Percentiles rank a stretch among this genome's conserved stretches.
Evolutionary conservation across 2,113 vertebrate genomes (phyloP).

Genomic region (Nothocercus julius): DNA sequence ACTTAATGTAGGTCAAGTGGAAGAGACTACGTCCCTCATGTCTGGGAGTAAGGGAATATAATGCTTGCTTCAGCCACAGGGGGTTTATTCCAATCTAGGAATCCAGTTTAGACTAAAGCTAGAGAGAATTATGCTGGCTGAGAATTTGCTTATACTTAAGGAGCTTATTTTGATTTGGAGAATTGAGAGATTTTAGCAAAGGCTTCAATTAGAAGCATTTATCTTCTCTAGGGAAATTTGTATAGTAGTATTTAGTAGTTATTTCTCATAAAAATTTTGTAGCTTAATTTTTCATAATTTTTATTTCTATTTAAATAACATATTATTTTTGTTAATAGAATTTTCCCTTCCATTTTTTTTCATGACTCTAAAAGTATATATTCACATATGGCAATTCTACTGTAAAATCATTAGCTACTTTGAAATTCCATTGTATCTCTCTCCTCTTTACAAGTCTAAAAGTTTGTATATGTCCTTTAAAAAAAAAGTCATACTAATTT

Average conservation of each 20-base stretch:
- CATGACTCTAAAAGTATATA: not conserved
- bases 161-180: constrained; percentile 44
- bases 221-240: not conserved
- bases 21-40: not conserved
- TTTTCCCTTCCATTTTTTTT: not conserved
- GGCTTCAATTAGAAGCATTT: constrained; percentile 7
- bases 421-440: not conserved
- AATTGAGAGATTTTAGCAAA: constrained; percentile 30
- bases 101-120: constrained; percentile 40
- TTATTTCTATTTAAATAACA: not conserved
- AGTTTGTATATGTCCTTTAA: not conserved
- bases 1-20: not conserved
- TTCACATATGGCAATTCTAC: not conserved
- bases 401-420: not conserved
- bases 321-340: not conserved
- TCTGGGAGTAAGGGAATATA: not conserved
- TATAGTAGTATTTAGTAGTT: not conserved
- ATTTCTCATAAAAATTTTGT: not conserved
- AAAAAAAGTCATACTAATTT: not conserved
- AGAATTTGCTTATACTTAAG: constrained; percentile 59
- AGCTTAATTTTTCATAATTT: not conserved
- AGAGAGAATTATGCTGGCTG: constrained; percentile 26
- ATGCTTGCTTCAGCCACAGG: not conserved
- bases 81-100: not conserved
- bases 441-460: not conserved